Percentiles rank a stretch among this genome's conserved stretches.
phyloP scores from a whole-genome alignment of 2,113 vertebrate species.

The Psittacula cyanocephala region DNA sequence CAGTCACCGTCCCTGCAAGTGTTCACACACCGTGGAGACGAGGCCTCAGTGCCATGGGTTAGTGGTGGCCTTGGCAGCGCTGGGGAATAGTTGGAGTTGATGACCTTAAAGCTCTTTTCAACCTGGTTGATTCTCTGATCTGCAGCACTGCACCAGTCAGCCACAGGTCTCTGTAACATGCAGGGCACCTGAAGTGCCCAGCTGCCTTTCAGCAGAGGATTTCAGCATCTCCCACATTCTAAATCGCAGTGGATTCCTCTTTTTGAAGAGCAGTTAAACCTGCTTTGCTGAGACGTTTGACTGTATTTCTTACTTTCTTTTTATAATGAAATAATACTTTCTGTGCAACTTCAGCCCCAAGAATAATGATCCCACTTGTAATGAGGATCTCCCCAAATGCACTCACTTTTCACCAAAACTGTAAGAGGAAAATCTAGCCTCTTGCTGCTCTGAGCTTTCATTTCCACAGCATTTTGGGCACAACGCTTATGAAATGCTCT shows the following conservation, averaged over 20 bases:
- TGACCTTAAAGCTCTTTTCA: too few relatives aligned
- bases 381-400: not conserved
- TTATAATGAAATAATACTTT: not conserved
- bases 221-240: fast-evolving
- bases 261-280: not conserved
- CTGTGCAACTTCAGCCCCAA: not conserved
- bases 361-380: fast-evolving
- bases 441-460: not conserved
- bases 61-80: too few relatives aligned
- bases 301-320: not conserved
- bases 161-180: fast-evolving
- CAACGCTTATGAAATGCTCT: not conserved
- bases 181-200: fast-evolving
- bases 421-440: not conserved
- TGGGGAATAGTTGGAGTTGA: too few relatives aligned
- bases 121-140: too few relatives aligned
- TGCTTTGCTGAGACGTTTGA: not conserved
- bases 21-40: too few relatives aligned
- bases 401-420: not conserved
- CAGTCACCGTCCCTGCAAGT: too few relatives aligned
- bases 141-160: not conserved
- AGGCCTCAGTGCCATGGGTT: too few relatives aligned
- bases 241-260: not conserved
- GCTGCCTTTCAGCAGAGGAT: not conserved
- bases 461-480: not conserved